Evolutionary conservation across 2,888 invertebrate genomes (phyloP).

Genomic region (Dinocampus coccinellae): DNA sequence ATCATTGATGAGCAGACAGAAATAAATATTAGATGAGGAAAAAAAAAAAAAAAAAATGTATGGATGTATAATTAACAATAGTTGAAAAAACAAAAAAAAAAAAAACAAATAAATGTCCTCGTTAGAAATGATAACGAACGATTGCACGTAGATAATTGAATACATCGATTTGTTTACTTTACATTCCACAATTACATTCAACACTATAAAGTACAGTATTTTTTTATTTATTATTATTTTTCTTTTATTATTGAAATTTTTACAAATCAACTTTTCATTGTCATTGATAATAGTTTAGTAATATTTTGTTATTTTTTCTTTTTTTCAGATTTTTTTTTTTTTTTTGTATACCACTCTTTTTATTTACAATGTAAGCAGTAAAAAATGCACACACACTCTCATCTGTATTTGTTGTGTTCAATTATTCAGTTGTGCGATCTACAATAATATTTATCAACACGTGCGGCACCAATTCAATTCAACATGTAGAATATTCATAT

Average conservation of each 20-base stretch:
- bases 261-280: too few relatives aligned
- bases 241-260: too few relatives aligned
- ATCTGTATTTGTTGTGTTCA: slow-evolving; percentile 46
- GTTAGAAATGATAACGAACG: not conserved
- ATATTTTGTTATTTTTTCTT: too few relatives aligned
- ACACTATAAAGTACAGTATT: not conserved
- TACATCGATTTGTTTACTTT: not conserved
- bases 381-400: not conserved
- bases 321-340: slow-evolving; percentile 37
- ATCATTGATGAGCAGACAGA: not conserved
- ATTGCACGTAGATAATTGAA: not conserved
- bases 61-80: not conserved
- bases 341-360: slow-evolving; percentile 29
- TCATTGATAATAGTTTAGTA: too few relatives aligned
- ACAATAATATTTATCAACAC: slow-evolving; percentile 52
- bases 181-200: not conserved
- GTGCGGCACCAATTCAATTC: slow-evolving; percentile 18
- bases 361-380: not conserved
- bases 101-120: too few relatives aligned
- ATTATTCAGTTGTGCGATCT: slow-evolving; percentile 54
- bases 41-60: too few relatives aligned
- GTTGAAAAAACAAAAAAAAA: not conserved
- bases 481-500: not conserved
- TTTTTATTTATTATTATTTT: too few relatives aligned
- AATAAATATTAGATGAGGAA: not conserved